A percentile compares a stretch with the other conserved stretches of the same genome.
Conservation (phyloP, 2,113 vertebrate genomes). For the Chitala chitala region DNA sequence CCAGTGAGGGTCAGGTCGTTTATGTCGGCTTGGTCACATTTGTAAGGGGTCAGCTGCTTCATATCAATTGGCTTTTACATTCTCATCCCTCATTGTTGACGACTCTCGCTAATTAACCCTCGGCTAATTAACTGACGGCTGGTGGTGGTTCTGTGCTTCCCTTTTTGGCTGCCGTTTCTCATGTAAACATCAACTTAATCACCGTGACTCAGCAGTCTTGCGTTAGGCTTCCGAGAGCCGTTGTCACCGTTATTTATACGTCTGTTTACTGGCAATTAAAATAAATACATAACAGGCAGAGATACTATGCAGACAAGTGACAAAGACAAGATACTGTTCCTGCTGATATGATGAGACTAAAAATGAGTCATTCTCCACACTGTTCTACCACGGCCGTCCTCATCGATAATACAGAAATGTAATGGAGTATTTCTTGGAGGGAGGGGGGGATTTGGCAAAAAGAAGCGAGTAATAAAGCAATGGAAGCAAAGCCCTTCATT, state of each 20-base stretch:
- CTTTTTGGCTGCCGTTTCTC: slow-evolving; percentile 2
- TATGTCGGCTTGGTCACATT: too few species aligned
- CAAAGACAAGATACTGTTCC: background rate
- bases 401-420: background rate
- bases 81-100: background rate
- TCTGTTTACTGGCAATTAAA: background rate
- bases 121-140: background rate
- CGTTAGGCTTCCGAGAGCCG: background rate
- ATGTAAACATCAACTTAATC: background rate
- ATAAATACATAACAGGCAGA: background rate
- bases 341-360: slow-evolving; percentile 10
- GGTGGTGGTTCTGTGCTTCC: background rate
- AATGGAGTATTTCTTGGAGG: background rate
- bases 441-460: background rate
- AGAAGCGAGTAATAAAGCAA: background rate
- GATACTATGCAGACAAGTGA: too few species aligned
- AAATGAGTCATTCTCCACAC: too few species aligned
- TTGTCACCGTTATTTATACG: too few species aligned
- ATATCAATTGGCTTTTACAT: background rate
- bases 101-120: background rate
- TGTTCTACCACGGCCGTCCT: too few species aligned
- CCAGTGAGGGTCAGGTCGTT: too few species aligned
- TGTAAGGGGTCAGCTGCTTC: too few species aligned
- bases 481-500: background rate
- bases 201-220: background rate